Percentiles rank a stretch among this genome's conserved stretches.
Conservation (phyloP, 1,140 invertebrate genomes). For the Melanaphis sacchari region DNA sequence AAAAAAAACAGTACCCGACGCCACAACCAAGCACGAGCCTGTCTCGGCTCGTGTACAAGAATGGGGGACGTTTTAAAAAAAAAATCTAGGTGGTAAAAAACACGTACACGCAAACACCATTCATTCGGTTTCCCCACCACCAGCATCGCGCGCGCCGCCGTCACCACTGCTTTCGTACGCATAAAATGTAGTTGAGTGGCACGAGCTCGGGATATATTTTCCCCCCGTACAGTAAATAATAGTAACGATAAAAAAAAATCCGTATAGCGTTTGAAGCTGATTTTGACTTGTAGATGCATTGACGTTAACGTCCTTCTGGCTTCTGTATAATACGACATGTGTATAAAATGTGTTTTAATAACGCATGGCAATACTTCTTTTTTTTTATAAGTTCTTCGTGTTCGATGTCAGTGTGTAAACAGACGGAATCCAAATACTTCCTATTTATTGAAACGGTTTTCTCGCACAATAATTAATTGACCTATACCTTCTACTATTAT, state of each 20-base stretch:
- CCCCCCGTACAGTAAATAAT: background rate
- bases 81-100: constrained; percentile 56
- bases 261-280: background rate
- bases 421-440: background rate
- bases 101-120: constrained; percentile 26
- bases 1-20: constrained; percentile 35
- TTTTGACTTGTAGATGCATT: constrained; percentile 19
- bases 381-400: background rate
- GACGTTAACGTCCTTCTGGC: background rate
- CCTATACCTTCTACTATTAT: background rate
- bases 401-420: background rate
- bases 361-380: background rate
- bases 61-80: constrained; percentile 36
- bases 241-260: constrained; percentile 35
- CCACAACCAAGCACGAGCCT: constrained; percentile 40
- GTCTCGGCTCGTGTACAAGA: constrained; percentile 39
- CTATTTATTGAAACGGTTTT: background rate
- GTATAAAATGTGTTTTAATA: background rate
- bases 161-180: background rate
- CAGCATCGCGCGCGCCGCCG: background rate
- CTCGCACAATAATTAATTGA: background rate
- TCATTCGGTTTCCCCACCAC: constrained; percentile 5
- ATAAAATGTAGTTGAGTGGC: constrained; percentile 36
- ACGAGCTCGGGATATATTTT: constrained; percentile 36
- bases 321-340: background rate